Evolutionary conservation across 1,140 invertebrate species (phyloP).

Genomic region (Rhyacophila brunnea): DNA sequence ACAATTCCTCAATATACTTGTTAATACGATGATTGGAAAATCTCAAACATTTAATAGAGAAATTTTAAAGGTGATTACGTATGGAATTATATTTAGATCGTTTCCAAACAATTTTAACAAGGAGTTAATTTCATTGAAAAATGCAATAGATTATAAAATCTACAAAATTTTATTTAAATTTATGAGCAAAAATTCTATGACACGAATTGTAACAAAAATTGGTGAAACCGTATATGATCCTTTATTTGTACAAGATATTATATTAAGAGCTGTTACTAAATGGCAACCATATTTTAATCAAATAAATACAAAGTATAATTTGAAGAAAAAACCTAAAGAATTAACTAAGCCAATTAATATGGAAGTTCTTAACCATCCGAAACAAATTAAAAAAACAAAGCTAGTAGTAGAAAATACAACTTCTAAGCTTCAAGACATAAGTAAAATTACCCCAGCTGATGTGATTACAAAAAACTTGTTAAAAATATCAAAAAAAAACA

Average conservation of each 20-base stretch:
- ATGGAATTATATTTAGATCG: slow-evolving; percentile 13
- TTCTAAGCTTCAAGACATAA: not conserved
- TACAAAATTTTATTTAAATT: not conserved
- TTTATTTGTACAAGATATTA: slow-evolving; percentile 50
- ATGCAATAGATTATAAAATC: not conserved
- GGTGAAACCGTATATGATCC: slow-evolving; percentile 47
- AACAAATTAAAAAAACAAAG: not conserved
- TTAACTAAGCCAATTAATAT: slow-evolving; percentile 44
- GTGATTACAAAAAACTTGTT: slow-evolving; percentile 38
- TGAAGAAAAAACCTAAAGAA: slow-evolving; percentile 40
- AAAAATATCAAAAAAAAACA: slow-evolving; percentile 49
- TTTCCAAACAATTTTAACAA: slow-evolving; percentile 5
- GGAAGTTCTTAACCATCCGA: slow-evolving; percentile 42
- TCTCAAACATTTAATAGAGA: not conserved
- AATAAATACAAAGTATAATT: slow-evolving; percentile 46
- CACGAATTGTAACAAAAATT: slow-evolving; percentile 41
- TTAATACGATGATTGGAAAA: not conserved
- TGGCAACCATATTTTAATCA: slow-evolving; percentile 46
- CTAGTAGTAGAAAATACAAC: not conserved
- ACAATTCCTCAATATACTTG: not conserved
- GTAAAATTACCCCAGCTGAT: slow-evolving; percentile 11
- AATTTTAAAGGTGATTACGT: slow-evolving; percentile 4
- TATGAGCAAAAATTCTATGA: slow-evolving; percentile 40
- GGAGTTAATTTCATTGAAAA: not conserved
- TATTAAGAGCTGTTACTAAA: slow-evolving; percentile 46